Conservation (phyloP, 2,113 vertebrate genomes). For the Amazona vittata region DNA sequence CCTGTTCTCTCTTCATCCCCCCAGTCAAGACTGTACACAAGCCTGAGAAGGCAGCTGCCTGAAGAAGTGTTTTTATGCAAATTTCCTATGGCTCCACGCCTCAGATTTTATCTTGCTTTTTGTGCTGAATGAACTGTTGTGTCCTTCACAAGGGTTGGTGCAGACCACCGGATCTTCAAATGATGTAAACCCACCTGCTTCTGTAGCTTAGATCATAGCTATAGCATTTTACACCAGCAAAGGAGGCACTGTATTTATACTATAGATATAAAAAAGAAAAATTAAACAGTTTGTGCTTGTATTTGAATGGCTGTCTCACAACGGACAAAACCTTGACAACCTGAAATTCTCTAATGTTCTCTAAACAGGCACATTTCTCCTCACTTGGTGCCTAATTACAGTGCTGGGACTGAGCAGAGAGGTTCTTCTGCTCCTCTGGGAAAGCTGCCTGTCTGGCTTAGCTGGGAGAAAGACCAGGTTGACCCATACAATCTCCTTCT, state of each 20-base stretch:
- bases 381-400: background rate
- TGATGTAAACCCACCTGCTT: background rate
- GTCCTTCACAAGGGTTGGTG: background rate
- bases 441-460: background rate
- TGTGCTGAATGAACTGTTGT: background rate
- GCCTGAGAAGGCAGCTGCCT: background rate
- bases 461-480: background rate
- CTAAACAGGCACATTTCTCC: background rate
- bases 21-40: background rate
- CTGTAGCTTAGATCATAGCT: background rate
- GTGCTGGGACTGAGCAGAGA: background rate
- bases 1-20: background rate
- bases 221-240: background rate
- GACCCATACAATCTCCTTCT: background rate
- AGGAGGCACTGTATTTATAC: background rate
- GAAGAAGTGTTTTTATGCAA: background rate
- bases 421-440: background rate
- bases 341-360: background rate
- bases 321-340: background rate
- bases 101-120: background rate
- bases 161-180: background rate
- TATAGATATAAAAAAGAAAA: background rate
- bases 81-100: background rate
- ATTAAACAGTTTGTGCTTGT: background rate
- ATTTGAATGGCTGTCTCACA: background rate